These are phyloP conservation scores for Coptotermes formosanus DNA, from an alignment of 1,140 invertebrate species.

Conservation along the genomic window DNA sequence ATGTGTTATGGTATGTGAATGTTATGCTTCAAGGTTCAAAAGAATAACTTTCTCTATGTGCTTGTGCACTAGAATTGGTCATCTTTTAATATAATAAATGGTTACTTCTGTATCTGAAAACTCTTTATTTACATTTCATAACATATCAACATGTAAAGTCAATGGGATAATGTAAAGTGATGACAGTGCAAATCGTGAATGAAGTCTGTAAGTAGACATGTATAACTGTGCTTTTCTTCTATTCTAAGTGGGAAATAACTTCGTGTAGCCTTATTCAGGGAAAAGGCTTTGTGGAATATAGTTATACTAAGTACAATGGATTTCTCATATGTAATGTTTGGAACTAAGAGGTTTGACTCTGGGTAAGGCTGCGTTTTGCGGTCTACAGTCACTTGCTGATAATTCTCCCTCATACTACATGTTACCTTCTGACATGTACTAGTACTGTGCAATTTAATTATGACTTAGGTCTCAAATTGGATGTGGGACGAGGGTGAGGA, in stretches of 20 bases:
- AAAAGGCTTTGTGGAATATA: neutral
- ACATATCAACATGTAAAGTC: neutral
- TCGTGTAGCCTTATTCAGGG: neutral
- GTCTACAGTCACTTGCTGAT: constrained; percentile 27
- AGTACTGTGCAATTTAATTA: neutral
- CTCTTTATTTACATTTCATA: neutral
- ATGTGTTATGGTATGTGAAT: too few species aligned
- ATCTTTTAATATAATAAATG: too few species aligned
- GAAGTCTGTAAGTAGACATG: neutral
- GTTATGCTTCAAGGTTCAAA: too few species aligned
- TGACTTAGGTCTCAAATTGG: neutral
- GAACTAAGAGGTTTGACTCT: neutral
- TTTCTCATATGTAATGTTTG: neutral
- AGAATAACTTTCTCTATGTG: too few species aligned
- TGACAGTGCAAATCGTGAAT: neutral
- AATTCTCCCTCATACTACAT: constrained; percentile 16
- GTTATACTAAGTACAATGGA: neutral
- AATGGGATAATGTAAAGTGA: neutral
- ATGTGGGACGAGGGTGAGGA: neutral
- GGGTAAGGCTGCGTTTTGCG: neutral
- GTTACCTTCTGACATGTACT: neutral
- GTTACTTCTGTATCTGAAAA: neutral
- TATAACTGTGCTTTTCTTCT: constrained; percentile 14
- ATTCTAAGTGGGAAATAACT: neutral
- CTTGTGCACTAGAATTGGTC: too few species aligned